These are phyloP conservation scores for Nephila pilipes DNA, from an alignment of 1,140 invertebrate species.

Conservation along the genomic window DNA sequence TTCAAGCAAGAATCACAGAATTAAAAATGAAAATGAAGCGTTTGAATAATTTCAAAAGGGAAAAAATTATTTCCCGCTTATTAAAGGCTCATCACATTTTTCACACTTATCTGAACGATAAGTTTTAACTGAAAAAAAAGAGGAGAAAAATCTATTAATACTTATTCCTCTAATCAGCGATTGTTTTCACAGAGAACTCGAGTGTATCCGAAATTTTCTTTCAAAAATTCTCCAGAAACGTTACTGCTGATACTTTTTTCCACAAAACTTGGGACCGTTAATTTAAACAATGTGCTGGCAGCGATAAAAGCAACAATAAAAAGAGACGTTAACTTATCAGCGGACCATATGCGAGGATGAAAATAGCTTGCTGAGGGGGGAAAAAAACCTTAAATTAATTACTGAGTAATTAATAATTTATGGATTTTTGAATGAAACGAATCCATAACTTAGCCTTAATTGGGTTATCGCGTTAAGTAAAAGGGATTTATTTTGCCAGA, in stretches of 20 bases:
- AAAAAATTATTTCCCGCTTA: conserved; percentile 25
- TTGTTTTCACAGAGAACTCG: conserved; percentile 54
- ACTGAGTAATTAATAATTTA: conserved; percentile 77
- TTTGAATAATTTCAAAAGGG: neutral
- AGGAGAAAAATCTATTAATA: conserved; percentile 20
- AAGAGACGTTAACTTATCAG: conserved; percentile 46
- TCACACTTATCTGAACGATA: conserved; percentile 56
- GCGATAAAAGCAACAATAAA: conserved; percentile 60
- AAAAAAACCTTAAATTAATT: conserved; percentile 71
- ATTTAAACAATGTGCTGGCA: conserved; percentile 53
- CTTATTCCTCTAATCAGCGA: conserved; percentile 43
- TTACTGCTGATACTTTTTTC: conserved; percentile 38
- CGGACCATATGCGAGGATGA: conserved; percentile 1
- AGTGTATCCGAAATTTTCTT: conserved; percentile 45
- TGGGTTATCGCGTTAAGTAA: conserved; percentile 75
- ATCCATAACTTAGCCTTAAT: conserved; percentile 75
- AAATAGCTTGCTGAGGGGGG: neutral
- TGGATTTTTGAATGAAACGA: conserved; percentile 75
- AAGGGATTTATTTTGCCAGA: conserved; percentile 72
- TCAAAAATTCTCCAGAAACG: conserved; percentile 29
- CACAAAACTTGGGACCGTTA: conserved; percentile 30
- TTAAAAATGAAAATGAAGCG: neutral
- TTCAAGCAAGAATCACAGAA: neutral
- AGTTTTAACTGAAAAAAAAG: conserved; percentile 52
- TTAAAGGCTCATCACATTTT: conserved; percentile 36